phyloP scores from a whole-genome alignment of 2,888 invertebrate species.

The Lochmaea crataegi region DNA sequence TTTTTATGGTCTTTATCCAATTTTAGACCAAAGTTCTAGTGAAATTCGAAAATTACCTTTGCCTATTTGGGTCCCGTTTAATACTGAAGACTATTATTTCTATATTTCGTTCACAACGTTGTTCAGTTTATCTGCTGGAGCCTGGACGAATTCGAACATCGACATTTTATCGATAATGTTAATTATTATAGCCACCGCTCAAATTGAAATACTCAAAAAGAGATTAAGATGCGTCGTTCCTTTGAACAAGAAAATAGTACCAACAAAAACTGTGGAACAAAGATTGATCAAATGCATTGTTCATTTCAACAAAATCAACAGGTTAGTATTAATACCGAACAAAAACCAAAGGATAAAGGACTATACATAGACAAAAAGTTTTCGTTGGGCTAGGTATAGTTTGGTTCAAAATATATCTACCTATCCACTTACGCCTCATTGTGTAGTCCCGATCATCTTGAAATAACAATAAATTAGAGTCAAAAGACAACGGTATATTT shows the following conservation, averaged over 20 bases:
- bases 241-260: neutral
- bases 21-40: constrained; percentile 29
- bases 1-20: constrained; percentile 42
- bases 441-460: too few relatives aligned
- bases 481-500: too few relatives aligned
- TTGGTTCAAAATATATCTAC: too few relatives aligned
- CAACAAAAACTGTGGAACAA: constrained; percentile 16
- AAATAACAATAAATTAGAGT: too few relatives aligned
- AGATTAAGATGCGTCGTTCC: constrained; percentile 36
- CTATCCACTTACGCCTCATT: too few relatives aligned
- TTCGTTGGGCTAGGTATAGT: too few relatives aligned
- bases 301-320: constrained; percentile 40
- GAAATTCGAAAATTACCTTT: constrained; percentile 42
- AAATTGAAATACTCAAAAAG: constrained; percentile 40
- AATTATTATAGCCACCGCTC: constrained; percentile 40
- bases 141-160: constrained; percentile 42
- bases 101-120: constrained; percentile 37
- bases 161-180: constrained; percentile 45
- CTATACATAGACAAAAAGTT: too few relatives aligned
- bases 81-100: constrained; percentile 44
- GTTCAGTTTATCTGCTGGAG: constrained; percentile 39
- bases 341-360: neutral
- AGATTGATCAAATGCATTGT: constrained; percentile 39
- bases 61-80: constrained; percentile 46
- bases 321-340: constrained; percentile 29